Percentiles rank a stretch among this genome's conserved stretches.
Evolutionary conservation across 2,888 invertebrate species (phyloP).

Genomic region (Drosophila paramelanica): DNA sequence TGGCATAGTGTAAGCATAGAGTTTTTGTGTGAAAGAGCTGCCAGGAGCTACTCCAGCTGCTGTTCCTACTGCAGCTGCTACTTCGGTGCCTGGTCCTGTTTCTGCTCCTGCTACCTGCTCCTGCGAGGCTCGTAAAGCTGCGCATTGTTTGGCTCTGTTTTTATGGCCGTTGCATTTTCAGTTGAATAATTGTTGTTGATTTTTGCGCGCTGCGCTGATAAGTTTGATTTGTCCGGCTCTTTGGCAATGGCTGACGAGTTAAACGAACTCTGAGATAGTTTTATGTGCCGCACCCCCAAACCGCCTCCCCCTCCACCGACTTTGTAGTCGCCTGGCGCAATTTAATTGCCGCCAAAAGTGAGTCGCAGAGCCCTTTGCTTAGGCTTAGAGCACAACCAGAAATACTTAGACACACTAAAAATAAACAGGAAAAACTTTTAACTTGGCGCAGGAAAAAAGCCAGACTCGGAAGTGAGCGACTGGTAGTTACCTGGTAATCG

Average conservation of each 20-base stretch:
- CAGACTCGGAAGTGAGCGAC: neutral
- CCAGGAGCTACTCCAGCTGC: conserved; percentile 35
- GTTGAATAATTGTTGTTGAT: conserved; percentile 74
- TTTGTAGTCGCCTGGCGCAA: conserved; percentile 58
- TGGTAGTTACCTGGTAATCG: neutral
- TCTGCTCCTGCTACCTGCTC: neutral
- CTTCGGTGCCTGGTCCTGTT: neutral
- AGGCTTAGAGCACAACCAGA: conserved; percentile 52
- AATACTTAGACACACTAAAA: conserved; percentile 36
- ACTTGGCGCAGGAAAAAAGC: conserved; percentile 30
- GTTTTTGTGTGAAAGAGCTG: conserved; percentile 39
- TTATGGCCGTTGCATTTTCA: conserved; percentile 62
- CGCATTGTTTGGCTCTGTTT: conserved; percentile 68
- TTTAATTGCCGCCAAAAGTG: conserved; percentile 60
- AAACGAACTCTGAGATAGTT: conserved; percentile 63
- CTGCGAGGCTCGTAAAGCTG: conserved; percentile 64
- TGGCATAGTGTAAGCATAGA: conserved; percentile 37
- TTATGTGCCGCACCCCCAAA: conserved; percentile 31
- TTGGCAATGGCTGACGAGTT: conserved; percentile 27
- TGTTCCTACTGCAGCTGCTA: neutral
- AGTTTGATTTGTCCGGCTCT: conserved; percentile 56
- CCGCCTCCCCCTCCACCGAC: conserved; percentile 36
- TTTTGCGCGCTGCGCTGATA: conserved; percentile 51
- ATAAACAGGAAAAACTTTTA: conserved; percentile 25
- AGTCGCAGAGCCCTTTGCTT: conserved; percentile 35